Evolutionary conservation across 2,888 invertebrate species (phyloP).

Genomic region (Serripes groenlandicus): DNA sequence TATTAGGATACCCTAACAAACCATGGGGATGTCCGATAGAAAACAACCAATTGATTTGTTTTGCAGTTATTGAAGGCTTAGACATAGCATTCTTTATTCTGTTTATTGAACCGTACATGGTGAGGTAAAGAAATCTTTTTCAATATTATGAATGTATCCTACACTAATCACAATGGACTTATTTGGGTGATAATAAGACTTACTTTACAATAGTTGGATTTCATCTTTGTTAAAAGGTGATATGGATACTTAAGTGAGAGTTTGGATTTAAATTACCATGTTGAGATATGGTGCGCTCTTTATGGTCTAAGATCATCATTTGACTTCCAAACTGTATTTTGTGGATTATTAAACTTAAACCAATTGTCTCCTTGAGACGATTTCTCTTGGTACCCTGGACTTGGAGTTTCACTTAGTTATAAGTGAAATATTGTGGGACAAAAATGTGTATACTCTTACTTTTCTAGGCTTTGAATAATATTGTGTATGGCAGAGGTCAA

Average conservation of each 20-base stretch:
- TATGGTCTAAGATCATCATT: too few species aligned
- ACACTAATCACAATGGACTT: not conserved
- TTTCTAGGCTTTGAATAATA: too few species aligned
- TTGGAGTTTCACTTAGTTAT: too few species aligned
- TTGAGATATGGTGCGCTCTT: not conserved
- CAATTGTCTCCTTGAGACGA: too few species aligned
- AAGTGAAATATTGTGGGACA: too few species aligned
- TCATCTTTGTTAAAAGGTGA: not conserved
- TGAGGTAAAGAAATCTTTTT: not conserved
- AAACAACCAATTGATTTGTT: slow-evolving; percentile 20
- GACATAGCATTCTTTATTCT: not conserved
- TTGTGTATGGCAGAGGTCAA: too few species aligned
- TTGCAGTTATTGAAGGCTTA: not conserved
- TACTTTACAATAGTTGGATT: not conserved
- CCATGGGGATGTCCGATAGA: not conserved
- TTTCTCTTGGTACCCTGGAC: too few species aligned
- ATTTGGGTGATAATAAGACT: not conserved
- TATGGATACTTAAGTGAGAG: not conserved
- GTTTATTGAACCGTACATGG: not conserved
- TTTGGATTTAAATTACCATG: not conserved
- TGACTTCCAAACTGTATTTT: too few species aligned
- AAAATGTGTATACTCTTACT: too few species aligned
- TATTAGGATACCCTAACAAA: not conserved
- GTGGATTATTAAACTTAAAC: too few species aligned
- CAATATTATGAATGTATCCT: not conserved